These are phyloP conservation scores for Drosophila paramelanica DNA, from an alignment of 2,888 invertebrate species.

Conservation along the genomic window DNA sequence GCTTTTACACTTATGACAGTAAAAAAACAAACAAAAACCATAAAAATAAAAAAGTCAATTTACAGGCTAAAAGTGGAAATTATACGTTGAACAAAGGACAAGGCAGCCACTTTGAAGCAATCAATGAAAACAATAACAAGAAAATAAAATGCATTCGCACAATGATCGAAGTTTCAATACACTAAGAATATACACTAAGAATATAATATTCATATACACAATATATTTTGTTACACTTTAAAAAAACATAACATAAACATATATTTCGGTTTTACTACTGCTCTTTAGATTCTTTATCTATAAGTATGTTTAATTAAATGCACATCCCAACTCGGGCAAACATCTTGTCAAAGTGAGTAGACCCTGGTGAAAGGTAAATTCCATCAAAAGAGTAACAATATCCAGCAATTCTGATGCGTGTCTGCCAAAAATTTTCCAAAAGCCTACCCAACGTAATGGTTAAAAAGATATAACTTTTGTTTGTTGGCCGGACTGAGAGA, in stretches of 20 bases:
- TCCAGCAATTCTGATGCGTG: slow-evolving; percentile 39
- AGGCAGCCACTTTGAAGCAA: slow-evolving; percentile 47
- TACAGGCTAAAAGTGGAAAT: slow-evolving; percentile 39
- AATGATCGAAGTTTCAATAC: slow-evolving; percentile 19
- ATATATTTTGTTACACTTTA: too few species aligned
- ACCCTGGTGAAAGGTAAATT: slow-evolving; percentile 2
- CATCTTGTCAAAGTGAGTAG: background rate
- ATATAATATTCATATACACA: too few species aligned
- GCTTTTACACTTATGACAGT: slow-evolving; percentile 17
- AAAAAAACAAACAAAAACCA: background rate
- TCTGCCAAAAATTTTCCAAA: slow-evolving; percentile 53
- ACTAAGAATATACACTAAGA: background rate
- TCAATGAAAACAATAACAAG: slow-evolving; percentile 53
- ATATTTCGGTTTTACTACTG: too few species aligned
- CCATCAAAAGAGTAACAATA: slow-evolving; percentile 33
- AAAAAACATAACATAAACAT: too few species aligned
- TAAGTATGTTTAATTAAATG: background rate
- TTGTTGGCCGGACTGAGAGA: slow-evolving; percentile 51
- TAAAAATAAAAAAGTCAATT: slow-evolving; percentile 44
- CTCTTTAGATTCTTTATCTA: background rate
- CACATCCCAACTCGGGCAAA: background rate
- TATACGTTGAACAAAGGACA: slow-evolving; percentile 39
- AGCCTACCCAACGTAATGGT: slow-evolving; percentile 59
- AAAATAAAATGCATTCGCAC: background rate
- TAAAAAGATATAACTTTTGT: slow-evolving; percentile 73